These are phyloP conservation scores for Heterodera carotae DNA, from an alignment of 1,140 invertebrate species.

Conservation along the genomic window DNA sequence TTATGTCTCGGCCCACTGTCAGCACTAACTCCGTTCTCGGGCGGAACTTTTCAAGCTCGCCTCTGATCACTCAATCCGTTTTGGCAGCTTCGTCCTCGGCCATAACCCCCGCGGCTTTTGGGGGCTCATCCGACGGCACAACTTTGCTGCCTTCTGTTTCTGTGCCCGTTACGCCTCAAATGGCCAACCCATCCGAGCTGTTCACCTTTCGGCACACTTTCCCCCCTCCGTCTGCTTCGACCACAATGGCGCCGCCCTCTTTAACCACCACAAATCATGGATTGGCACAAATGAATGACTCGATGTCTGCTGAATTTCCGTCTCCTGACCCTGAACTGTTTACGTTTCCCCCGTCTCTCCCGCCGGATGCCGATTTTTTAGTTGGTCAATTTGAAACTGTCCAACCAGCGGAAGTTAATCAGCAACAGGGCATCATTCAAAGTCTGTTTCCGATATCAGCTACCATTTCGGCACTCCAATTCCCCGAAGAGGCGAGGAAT, in stretches of 20 bases:
- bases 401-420: not conserved
- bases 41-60: not conserved
- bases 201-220: slow-evolving; percentile 27
- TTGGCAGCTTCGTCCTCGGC: not conserved
- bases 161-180: slow-evolving; percentile 13
- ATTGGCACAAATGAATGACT: not conserved
- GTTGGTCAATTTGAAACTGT: slow-evolving; percentile 34
- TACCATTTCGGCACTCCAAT: slow-evolving; percentile 28
- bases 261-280: not conserved
- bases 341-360: slow-evolving; percentile 9
- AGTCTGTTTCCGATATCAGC: slow-evolving; percentile 28
- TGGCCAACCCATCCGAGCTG: slow-evolving; percentile 23
- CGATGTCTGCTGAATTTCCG: not conserved
- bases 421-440: not conserved
- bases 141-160: not conserved
- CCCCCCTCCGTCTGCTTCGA: not conserved
- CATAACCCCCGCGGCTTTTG: not conserved
- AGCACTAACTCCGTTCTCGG: not conserved
- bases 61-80: not conserved
- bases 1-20: not conserved
- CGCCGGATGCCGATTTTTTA: slow-evolving; percentile 24
- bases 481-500: not conserved
- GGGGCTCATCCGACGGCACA: too few species aligned
- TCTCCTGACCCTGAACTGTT: slow-evolving; percentile 22
- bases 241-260: not conserved